phyloP scores from a whole-genome alignment of 1,140 invertebrate species.

The Oscheius sp. region DNA sequence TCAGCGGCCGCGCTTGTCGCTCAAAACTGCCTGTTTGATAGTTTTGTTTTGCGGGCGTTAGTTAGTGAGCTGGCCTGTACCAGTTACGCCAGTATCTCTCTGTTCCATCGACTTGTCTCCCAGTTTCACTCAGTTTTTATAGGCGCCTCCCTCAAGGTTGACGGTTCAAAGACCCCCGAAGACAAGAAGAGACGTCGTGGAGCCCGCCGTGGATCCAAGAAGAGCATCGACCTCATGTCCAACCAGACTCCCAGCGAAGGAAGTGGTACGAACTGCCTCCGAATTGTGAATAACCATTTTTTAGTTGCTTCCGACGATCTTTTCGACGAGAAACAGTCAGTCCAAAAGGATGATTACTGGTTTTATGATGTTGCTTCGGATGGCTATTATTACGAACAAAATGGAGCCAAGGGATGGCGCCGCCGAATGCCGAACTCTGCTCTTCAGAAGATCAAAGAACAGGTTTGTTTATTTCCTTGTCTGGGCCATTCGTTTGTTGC shows the following conservation, averaged over 20 bases:
- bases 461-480: neutral
- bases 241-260: neutral
- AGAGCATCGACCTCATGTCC: neutral
- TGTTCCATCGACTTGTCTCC: too few species aligned
- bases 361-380: conserved; percentile 49
- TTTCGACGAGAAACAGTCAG: neutral
- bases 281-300: neutral
- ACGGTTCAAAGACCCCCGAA: neutral
- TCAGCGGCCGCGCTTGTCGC: neutral
- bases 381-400: conserved; percentile 59
- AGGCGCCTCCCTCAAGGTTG: neutral
- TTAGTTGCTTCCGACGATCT: conserved; percentile 2
- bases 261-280: neutral
- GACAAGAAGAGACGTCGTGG: neutral
- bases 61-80: neutral
- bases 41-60: neutral
- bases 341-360: conserved; percentile 35
- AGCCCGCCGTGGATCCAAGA: neutral
- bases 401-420: conserved; percentile 57
- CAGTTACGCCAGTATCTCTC: neutral
- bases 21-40: conserved; percentile 1
- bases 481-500: too few species aligned
- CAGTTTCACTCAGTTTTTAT: too few species aligned
- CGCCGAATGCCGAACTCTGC: conserved; percentile 44
- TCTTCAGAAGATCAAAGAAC: conserved; percentile 24